Evolutionary conservation across 2,113 vertebrate genomes (phyloP), one percentile per base, ranked within the genome.

Genomic region (Salvelinus namaycush): DNA sequence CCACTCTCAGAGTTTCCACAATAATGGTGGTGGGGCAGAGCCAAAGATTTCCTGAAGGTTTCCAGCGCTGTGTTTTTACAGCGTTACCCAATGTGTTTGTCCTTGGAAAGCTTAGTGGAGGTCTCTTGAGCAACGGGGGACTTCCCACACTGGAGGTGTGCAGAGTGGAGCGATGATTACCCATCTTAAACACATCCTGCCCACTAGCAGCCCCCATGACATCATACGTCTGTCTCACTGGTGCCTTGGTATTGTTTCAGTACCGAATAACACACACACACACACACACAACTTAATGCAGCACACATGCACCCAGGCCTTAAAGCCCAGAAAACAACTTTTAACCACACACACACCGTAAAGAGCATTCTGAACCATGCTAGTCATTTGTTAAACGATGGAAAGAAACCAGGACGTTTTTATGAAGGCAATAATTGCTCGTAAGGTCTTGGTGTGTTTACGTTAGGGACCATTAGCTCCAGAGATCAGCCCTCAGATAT

Each of bases 391-490:
- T 90, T 92, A 91, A 92, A 91, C 79, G 85, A 82, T 91, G 91
- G 88, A 92, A 86, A 86, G 85, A 89, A 90, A 79, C 82, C 81
- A 83, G 79, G 87, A 86, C 82, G 86, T 91, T 93, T 92, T 92
- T 93, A 91, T 91, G 86, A 91, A 90, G 84, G 88, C 88, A 92
- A 90, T 92, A 92, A 94, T 91, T 93, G 92, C 91, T 92, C 90
- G 89, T 91, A 91, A 92, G 91, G 85, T 88, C 91, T 90, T 62
- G 77, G 87, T 84, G 87, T 93, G 90, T 93, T 93, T 93, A 94
- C 75, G 83, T 92, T 91, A 84, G 89, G 89, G 89, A 85, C 92
- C 91, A 93, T 93, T 92, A 91, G 90, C 91, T 87, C 83, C 83
- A 84, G 84, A 90, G 91, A 92, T 92, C 90, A 90, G 89, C 91